Percentiles rank a stretch among this genome's conserved stretches.
These are phyloP conservation scores for Drosophila infuscata DNA, from an alignment of 2,888 invertebrate genomes.

Conservation along the genomic window DNA sequence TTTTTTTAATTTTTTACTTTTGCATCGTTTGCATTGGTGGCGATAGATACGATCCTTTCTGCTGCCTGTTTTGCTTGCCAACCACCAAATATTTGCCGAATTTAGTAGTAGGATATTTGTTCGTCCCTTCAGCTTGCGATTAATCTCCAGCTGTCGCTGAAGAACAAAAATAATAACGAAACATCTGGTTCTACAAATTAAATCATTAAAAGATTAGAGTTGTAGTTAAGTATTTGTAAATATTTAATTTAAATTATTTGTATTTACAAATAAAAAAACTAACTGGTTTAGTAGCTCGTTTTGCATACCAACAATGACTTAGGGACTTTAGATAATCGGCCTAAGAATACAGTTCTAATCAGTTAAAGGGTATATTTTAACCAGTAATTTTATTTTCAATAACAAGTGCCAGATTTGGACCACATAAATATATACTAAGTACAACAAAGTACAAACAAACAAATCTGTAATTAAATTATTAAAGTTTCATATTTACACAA, in stretches of 20 bases:
- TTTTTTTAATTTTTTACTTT: conserved; percentile 19
- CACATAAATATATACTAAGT: conserved; percentile 7
- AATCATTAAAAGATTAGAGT: no score
- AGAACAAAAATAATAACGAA: neutral
- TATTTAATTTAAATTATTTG: no score
- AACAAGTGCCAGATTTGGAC: neutral
- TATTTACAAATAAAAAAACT: neutral
- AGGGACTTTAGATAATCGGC: neutral
- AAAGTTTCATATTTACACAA: conserved; percentile 31
- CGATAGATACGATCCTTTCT: conserved; percentile 9
- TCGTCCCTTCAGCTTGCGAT: conserved; percentile 95
- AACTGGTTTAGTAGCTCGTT: neutral
- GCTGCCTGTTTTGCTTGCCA: neutral
- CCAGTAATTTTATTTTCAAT: neutral
- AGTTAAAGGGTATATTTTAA: neutral
- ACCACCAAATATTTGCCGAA: conserved; percentile 15
- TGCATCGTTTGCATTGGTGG: conserved; percentile 19
- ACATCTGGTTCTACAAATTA: neutral
- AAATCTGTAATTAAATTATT: conserved; percentile 47
- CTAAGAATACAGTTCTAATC: neutral
- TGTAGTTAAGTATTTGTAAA: no score
- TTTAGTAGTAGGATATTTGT: conserved; percentile 84
- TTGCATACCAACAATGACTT: neutral
- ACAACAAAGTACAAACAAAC: conserved; percentile 29
- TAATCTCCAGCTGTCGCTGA: conserved; percentile 97